Percentiles rank a stretch among this genome's conserved stretches.
Evolutionary conservation across 1,140 invertebrate species (phyloP).

Genomic region (Cydia amplana): DNA sequence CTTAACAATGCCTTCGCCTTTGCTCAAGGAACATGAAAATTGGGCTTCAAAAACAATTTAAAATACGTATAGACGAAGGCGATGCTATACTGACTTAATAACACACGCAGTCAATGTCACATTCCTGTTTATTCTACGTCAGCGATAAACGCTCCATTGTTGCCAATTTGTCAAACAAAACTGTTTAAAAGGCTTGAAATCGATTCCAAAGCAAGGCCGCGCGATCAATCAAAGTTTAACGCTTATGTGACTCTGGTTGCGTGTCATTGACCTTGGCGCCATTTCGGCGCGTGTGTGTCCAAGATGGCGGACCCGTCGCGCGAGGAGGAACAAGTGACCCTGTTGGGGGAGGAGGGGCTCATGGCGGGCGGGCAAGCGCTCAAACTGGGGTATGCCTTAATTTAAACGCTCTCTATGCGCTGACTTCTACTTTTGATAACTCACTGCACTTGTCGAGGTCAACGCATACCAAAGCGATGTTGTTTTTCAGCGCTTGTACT

Average conservation of each 20-base stretch:
- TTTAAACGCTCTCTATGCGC: conserved; percentile 61
- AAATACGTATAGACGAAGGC: neutral
- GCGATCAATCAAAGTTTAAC: conserved; percentile 32
- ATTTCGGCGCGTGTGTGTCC: conserved; percentile 72
- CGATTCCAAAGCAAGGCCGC: conserved; percentile 20
- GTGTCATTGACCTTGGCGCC: conserved; percentile 67
- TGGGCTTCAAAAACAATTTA: conserved; percentile 46
- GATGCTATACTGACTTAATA: conserved; percentile 37
- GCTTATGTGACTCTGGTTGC: conserved; percentile 64
- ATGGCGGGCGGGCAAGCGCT: conserved; percentile 95
- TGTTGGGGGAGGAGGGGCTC: conserved; percentile 96
- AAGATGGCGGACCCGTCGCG: conserved; percentile 95
- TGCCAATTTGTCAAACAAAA: conserved; percentile 37
- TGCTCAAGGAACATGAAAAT: conserved; percentile 34
- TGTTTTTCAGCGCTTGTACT: conserved; percentile 88
- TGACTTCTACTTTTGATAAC: conserved; percentile 48
- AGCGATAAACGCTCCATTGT: conserved; percentile 33
- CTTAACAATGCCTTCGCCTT: conserved; percentile 38
- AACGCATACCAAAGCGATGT: conserved; percentile 70
- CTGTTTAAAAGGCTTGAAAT: conserved; percentile 27
- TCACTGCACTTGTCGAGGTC: conserved; percentile 46
- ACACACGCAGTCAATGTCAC: conserved; percentile 46
- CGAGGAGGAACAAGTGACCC: conserved; percentile 95
- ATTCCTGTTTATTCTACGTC: conserved; percentile 37
- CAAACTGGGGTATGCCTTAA: conserved; percentile 87